These are phyloP conservation scores for Tilapia sparmanii DNA, from an alignment of 2,113 vertebrate genomes.

Conservation along the genomic window DNA sequence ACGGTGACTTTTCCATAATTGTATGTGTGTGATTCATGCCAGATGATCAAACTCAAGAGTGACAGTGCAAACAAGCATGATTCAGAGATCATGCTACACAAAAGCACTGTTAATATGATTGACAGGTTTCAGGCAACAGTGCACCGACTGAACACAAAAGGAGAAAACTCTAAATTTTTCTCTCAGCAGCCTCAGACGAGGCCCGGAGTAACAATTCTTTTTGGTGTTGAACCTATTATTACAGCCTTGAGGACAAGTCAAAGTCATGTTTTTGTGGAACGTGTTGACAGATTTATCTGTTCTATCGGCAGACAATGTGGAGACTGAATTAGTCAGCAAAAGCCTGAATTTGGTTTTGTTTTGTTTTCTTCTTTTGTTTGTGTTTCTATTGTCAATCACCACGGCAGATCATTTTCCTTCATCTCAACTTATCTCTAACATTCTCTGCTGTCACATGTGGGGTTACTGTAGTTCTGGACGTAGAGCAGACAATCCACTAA, in stretches of 20 bases:
- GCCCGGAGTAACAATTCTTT: neutral
- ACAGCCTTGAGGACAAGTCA: neutral
- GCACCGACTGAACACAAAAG: neutral
- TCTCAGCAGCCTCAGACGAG: neutral
- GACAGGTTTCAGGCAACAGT: neutral
- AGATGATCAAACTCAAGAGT: neutral
- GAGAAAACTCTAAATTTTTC: neutral
- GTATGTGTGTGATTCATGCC: neutral
- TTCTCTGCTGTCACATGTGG: neutral
- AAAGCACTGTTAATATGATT: neutral
- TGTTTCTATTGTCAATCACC: neutral
- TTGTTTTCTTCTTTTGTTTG: neutral
- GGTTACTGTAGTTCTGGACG: neutral
- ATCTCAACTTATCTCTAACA: neutral
- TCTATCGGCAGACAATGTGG: neutral
- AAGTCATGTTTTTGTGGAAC: neutral
- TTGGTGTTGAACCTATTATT: neutral
- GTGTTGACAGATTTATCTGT: neutral
- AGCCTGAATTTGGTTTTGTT: neutral
- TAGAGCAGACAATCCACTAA: neutral
- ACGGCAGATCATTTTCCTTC: neutral
- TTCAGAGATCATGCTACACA: neutral
- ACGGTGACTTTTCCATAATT: neutral
- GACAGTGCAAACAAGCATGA: neutral
- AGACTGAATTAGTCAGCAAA: neutral